phyloP scores from a whole-genome alignment of 1,140 invertebrate species.

The Asbolus verrucosus region DNA sequence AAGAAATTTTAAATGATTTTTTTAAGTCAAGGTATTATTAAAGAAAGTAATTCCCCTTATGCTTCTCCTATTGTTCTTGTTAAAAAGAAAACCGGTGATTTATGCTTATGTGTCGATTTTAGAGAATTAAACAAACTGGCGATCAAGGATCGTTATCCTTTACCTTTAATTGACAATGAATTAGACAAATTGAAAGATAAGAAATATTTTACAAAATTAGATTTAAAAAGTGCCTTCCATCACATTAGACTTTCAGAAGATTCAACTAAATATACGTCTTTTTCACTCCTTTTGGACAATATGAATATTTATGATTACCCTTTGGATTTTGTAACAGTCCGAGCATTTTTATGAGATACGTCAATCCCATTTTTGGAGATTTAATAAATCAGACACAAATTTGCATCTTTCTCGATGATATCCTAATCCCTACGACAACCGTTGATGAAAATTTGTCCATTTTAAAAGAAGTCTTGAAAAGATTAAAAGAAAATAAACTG shows the following conservation, averaged over 20 bases:
- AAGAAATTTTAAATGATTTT: not conserved
- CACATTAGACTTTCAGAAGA: constrained; percentile 51
- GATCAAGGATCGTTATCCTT: constrained; percentile 51
- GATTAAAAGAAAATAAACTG: constrained; percentile 42
- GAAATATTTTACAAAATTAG: constrained; percentile 53
- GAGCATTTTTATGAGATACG: constrained; percentile 34
- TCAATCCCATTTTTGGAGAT: constrained; percentile 33
- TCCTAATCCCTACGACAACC: constrained; percentile 44
- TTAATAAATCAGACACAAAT: constrained; percentile 37
- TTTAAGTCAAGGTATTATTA: not conserved
- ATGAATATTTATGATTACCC: constrained; percentile 53
- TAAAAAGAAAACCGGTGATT: constrained; percentile 3
- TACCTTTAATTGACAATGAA: constrained; percentile 61
- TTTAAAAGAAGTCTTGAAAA: constrained; percentile 46
- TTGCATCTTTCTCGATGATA: constrained; percentile 50
- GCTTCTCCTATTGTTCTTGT: constrained; percentile 1
- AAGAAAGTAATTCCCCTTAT: constrained; percentile 7
- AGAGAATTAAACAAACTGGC: constrained; percentile 64
- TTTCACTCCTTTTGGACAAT: constrained; percentile 52
- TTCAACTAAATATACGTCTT: constrained; percentile 53
- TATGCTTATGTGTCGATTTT: constrained; percentile 67
- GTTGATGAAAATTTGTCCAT: constrained; percentile 39
- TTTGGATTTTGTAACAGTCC: constrained; percentile 49
- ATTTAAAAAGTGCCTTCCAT: constrained; percentile 61
- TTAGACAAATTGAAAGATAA: constrained; percentile 55